Percentiles rank a stretch among this genome's conserved stretches.
phyloP scores from a whole-genome alignment of 2,797 vertebrate genomes.

The Coregonus sp. region DNA sequence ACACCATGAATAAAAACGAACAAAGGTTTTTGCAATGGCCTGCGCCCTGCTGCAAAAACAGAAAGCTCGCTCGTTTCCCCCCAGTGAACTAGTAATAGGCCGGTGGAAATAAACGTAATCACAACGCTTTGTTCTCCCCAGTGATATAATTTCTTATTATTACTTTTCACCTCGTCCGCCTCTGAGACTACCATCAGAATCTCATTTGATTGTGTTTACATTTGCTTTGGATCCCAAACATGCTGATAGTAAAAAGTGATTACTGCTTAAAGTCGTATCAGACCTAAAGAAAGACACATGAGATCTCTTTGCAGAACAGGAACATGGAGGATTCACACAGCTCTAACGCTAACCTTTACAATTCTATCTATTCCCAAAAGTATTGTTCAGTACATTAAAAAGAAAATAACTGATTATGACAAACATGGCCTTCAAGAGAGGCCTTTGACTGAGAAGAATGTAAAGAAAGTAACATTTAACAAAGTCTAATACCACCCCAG shows the following conservation, averaged over 20 bases:
- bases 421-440: slow-evolving; percentile 73
- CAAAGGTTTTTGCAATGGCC: slow-evolving; percentile 45
- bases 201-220: slow-evolving; percentile 75
- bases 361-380: slow-evolving; percentile 48
- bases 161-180: slow-evolving; percentile 64
- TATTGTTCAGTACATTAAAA: slow-evolving; percentile 59
- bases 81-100: slow-evolving; percentile 66
- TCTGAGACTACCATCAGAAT: slow-evolving; percentile 68
- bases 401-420: slow-evolving; percentile 63
- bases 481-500: slow-evolving; percentile 53
- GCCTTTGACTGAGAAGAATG: slow-evolving; percentile 65
- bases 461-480: slow-evolving; percentile 71
- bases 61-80: slow-evolving; percentile 60
- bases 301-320: slow-evolving; percentile 51
- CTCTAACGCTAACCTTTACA: slow-evolving; percentile 68
- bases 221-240: slow-evolving; percentile 56
- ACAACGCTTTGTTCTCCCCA: slow-evolving; percentile 75
- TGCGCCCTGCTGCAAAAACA: slow-evolving; percentile 58
- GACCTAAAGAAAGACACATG: slow-evolving; percentile 44
- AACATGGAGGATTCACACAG: slow-evolving; percentile 39
- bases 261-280: slow-evolving; percentile 59
- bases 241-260: slow-evolving; percentile 68
- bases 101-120: slow-evolving; percentile 80
- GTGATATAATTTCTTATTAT: slow-evolving; percentile 72
- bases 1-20: slow-evolving; percentile 62